Evolutionary conservation across 2,113 vertebrate species (phyloP), one percentile per base, ranked within the genome.

Genomic region (Mormyrus lacerda): DNA sequence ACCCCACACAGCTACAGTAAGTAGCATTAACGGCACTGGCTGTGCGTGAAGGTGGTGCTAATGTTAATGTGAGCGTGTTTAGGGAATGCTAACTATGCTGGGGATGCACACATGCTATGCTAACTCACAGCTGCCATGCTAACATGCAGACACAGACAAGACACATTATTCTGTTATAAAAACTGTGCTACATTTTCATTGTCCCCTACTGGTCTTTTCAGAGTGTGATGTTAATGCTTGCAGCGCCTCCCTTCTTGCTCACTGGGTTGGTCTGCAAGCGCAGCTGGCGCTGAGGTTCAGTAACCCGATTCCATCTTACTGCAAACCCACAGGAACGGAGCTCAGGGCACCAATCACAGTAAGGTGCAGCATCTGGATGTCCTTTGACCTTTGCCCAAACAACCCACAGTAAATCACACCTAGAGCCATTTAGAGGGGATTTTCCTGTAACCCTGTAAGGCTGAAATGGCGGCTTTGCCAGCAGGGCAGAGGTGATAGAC

Each of bases 351-450:
- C 19, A n/a, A 84, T 13, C 82, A 27, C 24, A 2, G 82, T 21
- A 4, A n/a, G 61, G 61, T 4, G 61, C 61, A 69, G 61, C 27
- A 13, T 31, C 61, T 69, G 61, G 61, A 69, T 3, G n/a, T 69
- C 61, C 61, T 31, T 31, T 69, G 61, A 69, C 76, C 76, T 39
- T 44, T 35, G 76, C 24, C 79, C 35, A 24, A 45, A n/a, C 79
- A 42, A 24, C 39, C 35, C 79, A 44, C 5, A 44, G 35, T 8
- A 9, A 42, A 87, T 39, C 45, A 31, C 31, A 15, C 53, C 61
- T 83, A 90, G 90, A 89, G 87, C 89, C 85, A 89, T 89, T 90
- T 11, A 89, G 53, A 87, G 82, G 51, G 58, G 58, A 93, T 27
- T 51, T 0, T 87, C 17, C 65, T 24, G 89, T 90, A 73, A 76